These are phyloP conservation scores for Petrophora chlorosata DNA, from an alignment of 2,888 invertebrate species.

Conservation along the genomic window DNA sequence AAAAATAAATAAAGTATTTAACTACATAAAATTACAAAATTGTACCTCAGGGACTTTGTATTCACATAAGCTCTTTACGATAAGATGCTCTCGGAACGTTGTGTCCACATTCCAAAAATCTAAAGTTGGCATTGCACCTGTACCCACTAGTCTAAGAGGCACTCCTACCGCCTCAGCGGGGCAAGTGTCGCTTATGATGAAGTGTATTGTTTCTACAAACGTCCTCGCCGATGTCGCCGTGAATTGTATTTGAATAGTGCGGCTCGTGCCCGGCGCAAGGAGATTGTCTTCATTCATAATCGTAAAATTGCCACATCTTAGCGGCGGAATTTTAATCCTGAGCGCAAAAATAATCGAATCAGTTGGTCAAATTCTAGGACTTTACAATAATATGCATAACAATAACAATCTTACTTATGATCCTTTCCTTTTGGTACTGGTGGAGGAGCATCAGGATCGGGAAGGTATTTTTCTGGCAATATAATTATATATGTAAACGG, in stretches of 20 bases:
- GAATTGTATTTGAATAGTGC: conserved; percentile 71
- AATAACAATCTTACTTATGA: conserved; percentile 54
- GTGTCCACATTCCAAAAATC: conserved; percentile 82
- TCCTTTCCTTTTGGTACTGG: conserved; percentile 50
- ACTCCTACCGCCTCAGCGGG: conserved; percentile 79
- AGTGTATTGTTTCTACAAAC: conserved; percentile 72
- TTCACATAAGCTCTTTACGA: conserved; percentile 79
- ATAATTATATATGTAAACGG: conserved; percentile 78
- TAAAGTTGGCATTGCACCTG: conserved; percentile 82
- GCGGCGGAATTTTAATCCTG: conserved; percentile 68
- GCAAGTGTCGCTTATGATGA: conserved; percentile 75
- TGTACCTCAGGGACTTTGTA: conserved; percentile 76
- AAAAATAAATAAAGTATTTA: not conserved
- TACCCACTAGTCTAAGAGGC: conserved; percentile 74
- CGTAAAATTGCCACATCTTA: conserved; percentile 73
- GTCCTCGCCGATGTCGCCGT: conserved; percentile 58
- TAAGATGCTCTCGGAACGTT: conserved; percentile 84
- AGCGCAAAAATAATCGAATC: not conserved
- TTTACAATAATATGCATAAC: no score
- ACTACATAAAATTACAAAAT: not conserved
- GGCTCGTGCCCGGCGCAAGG: conserved; percentile 72
- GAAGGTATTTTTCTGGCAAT: conserved; percentile 57
- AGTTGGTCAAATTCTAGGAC: no score
- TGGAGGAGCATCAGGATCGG: conserved; percentile 41
- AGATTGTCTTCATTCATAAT: conserved; percentile 74